These are phyloP conservation scores for Leptonema lineaticorne DNA, from an alignment of 1,140 invertebrate genomes.

Conservation along the genomic window DNA sequence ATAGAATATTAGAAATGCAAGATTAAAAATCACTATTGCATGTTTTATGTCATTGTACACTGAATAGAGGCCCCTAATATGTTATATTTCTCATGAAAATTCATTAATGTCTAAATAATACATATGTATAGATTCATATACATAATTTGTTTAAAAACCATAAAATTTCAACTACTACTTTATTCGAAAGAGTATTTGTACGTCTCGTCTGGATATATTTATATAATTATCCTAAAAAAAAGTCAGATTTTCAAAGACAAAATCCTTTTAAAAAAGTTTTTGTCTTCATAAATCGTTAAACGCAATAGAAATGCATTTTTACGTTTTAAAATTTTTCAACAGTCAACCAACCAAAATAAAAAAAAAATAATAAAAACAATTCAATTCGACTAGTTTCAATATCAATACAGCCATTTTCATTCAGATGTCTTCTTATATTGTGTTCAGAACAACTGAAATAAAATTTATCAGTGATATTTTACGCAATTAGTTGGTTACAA, in stretches of 20 bases:
- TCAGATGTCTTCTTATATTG: slow-evolving; percentile 13
- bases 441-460: slow-evolving; percentile 18
- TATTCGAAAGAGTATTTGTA: slow-evolving; percentile 33
- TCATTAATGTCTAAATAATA: neutral
- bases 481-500: too few relatives aligned
- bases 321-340: slow-evolving; percentile 4
- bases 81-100: neutral
- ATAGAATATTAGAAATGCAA: too few relatives aligned
- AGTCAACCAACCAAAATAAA: slow-evolving; percentile 17
- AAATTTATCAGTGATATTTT: too few relatives aligned
- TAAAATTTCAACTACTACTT: slow-evolving; percentile 16
- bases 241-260: neutral
- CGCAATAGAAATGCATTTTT: slow-evolving; percentile 1
- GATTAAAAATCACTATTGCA: too few relatives aligned
- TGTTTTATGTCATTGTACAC: neutral
- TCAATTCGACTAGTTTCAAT: slow-evolving; percentile 28
- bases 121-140: neutral
- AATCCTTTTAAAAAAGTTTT: neutral
- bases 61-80: neutral
- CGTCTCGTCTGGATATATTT: slow-evolving; percentile 9
- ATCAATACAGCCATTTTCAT: slow-evolving; percentile 24
- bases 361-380: slow-evolving; percentile 20
- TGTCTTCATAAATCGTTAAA: neutral
- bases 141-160: neutral
- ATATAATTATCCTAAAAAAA: neutral